These are phyloP conservation scores for Pituophis catenifer DNA, from an alignment of 2,113 vertebrate genomes.

Conservation along the genomic window DNA sequence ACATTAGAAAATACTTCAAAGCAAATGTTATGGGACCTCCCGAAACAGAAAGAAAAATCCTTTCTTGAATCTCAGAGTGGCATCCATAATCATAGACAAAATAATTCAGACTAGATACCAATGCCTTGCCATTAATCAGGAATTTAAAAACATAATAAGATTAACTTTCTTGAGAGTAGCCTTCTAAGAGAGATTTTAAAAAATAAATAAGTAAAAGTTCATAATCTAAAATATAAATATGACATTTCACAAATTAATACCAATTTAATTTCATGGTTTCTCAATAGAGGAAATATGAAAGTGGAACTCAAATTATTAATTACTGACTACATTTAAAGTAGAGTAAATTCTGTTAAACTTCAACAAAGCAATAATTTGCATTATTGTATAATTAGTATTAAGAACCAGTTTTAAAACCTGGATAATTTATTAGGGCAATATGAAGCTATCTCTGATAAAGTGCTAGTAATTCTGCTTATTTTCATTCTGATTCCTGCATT, in stretches of 20 bases:
- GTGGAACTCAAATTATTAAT: neutral
- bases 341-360: neutral
- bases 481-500: neutral
- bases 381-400: neutral
- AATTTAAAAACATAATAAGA: neutral
- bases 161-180: neutral
- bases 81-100: neutral
- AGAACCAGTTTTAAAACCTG: neutral
- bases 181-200: neutral
- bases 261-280: neutral
- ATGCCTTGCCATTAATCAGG: neutral
- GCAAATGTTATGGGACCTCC: neutral
- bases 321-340: neutral
- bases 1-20: neutral
- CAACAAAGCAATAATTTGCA: neutral
- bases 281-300: too few species aligned
- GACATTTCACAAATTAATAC: neutral
- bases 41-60: neutral
- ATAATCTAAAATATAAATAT: neutral
- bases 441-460: neutral
- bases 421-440: neutral
- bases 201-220: neutral
- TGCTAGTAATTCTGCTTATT: neutral
- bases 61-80: neutral
- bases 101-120: neutral